Evolutionary conservation across 2,113 vertebrate genomes (phyloP), one percentile per base, ranked within the genome.

Genomic region (Podarcis muralis): DNA sequence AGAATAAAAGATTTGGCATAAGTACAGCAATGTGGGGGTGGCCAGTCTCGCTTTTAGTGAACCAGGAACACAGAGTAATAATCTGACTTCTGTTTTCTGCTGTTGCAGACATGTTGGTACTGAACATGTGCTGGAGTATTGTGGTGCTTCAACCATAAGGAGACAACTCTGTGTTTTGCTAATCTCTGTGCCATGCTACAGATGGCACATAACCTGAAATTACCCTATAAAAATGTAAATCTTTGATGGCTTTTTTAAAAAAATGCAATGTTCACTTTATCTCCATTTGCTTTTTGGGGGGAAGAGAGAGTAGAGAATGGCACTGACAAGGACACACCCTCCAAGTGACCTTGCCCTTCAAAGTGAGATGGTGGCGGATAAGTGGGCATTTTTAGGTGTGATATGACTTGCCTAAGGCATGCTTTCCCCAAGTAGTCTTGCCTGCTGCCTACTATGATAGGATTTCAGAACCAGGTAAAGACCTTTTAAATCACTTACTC

Each of bases 61-160:
- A 95, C 90, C 87, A 96, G 91, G 95, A 95, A 96, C 90, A 94
- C 48, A 88, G 82, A 95, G 92, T 95, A 94, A 95, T 95, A 93
- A 95, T 96, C 92, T 94, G 87, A 88, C 83, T 96, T 96, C 94
- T 95, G 95, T 94, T 96, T 93, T 89, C 87, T 93, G 90, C 93
- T 72, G 78, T 95, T 25, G 4, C 80, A 87, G 82, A 85, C 84
- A 93, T 94, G 62, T 92, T 95, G 92, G 88, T 91, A 92, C 80
- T 85, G 90, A 93, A 92, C 92, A 86, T 90, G 88, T 94, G 86
- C 83, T 96, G 78, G 85, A 92, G 92, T 94, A 91, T 84, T 81
- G 53, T 30, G 57, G 78, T 80, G 87, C 72, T 93, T 94, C 87
- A 83, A 91, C 87, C 87, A 72, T 77, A 90, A 79, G 81, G 89